Base-by-base conservation (phyloP, 2,797 vertebrate genomes). In the Epinephelus malabaricus region DNA sequence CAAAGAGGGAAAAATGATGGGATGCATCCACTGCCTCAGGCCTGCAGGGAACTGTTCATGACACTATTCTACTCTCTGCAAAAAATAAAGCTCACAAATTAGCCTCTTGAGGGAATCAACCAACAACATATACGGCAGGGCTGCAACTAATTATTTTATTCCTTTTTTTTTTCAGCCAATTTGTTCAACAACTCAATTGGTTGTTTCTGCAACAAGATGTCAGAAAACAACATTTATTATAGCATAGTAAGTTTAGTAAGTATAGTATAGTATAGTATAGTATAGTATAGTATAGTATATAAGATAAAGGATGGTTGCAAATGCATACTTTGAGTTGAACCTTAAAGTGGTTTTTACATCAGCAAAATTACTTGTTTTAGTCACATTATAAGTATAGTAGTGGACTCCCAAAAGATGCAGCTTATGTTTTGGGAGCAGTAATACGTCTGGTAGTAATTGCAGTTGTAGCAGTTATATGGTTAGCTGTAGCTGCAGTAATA, bases 1-100 rank as follows among this genome's bases (percentile, higher is more conserved):
- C 30, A 8, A 34, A 25, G 10, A 62, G 6, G 23, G 46, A 1
- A 27, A 72, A 76, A 73, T 60, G 62, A 50, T 0, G 0, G 25
- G 34, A 67, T 25, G 27, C 5, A 51, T 40, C 14, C 47, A n/a
- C 50, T 12, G 17, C 46, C 12, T 70, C 17, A 38, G 60, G 64
- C 47, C 75, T 65, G 18, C 17, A 43, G 56, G 69, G 61, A 71
- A 21, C 25, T 7, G 9, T 30, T 69, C 3, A 60, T 59, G 49
- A 21, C 8, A 51, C n/a, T 12, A 23, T 46, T 47, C n/a, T 3
- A 23, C 2, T 9, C 43, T 67, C 9, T 50, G 10, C 12, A 14
- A 55, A 18, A 66, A 55, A 54, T 43, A 68, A 45, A 51, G 3
- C 4, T 47, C 10, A 50, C 21, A 74, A 71, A 76, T 83, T 60